Base-by-base conservation (phyloP, 2,888 invertebrate genomes). In the Heliconius ethilla region DNA sequence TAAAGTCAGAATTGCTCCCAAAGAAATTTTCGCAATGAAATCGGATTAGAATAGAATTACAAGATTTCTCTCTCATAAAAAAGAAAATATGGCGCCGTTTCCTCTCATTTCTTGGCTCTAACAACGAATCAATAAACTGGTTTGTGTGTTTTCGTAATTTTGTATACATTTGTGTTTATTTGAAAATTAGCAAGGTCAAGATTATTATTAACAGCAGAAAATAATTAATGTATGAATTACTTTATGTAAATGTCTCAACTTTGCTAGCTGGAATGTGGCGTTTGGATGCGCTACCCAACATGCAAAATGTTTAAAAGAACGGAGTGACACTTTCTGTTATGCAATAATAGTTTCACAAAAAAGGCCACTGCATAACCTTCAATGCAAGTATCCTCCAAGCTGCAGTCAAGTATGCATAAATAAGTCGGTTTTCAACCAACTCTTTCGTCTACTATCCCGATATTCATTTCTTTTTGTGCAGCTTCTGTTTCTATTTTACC, bases 391-490 rank as follows among this genome's bases (percentile, higher is more conserved):
- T 55, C 55, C 11, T 70, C 6, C 33, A 27, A 45, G 18, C 10
- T 70, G 40, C 70, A 75, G 79, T 77, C 79, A 77, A 79, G 78
- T 76, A 74, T 76, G 78, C 69, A 80, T 75, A 66, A 67, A 69
- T 78, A 79, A 75, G 67, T 79, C 73, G 63, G 11, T 67, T 78
- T 78, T 75, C 59, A 75, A 78, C 77, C 76, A 70, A 76, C 69
- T 75, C 70, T 78, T 29, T 65, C 63, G 90, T 89, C 89, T 89
- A 89, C 91, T 33, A 91, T 92, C 89, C 87, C 89, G 89, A 91
- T 91, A 92, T 92, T 92, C 91, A 91, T 92, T 91, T 89, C 87
- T 88, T 91, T 92, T 91, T 91, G 91, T 89, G 90, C 89, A 88
- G 87, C 86, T 85, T 89, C 89, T 90, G 91, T 91, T 91, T 91